These are phyloP conservation scores for Ormyrus pomaceus DNA, from an alignment of 2,888 invertebrate species.

Conservation along the genomic window DNA sequence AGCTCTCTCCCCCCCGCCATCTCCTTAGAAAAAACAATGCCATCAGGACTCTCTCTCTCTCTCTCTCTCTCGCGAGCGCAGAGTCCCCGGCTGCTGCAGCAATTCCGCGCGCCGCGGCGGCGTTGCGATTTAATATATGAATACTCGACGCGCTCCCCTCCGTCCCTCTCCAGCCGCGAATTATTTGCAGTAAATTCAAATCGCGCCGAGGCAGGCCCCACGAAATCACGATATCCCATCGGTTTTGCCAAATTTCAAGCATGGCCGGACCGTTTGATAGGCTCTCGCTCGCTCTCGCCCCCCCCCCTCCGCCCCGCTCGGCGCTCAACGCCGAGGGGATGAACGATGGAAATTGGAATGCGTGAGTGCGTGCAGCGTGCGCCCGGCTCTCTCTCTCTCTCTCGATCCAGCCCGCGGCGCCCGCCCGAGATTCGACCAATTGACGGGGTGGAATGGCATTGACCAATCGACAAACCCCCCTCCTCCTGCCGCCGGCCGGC, in stretches of 20 bases:
- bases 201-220: conserved; percentile 10
- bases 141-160: conserved; percentile 20
- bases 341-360: conserved; percentile 58
- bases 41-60: too few relatives aligned
- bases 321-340: conserved; percentile 56
- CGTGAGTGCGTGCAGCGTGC: conserved; percentile 20
- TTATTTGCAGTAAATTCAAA: conserved; percentile 51
- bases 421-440: conserved; percentile 65
- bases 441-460: conserved; percentile 63
- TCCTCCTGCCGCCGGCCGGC: conserved; percentile 1
- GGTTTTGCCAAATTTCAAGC: conserved; percentile 68
- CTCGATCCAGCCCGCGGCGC: conserved; percentile 53
- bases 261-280: conserved; percentile 69
- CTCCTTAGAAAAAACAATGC: too few relatives aligned
- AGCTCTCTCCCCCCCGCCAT: too few relatives aligned
- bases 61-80: too few relatives aligned
- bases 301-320: background rate
- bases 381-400: conserved; percentile 7
- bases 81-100: too few relatives aligned
- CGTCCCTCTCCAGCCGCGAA: conserved; percentile 16
- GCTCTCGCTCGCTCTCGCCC: conserved; percentile 60
- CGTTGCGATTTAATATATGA: conserved; percentile 41
- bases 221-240: conserved; percentile 63
- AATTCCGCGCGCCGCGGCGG: background rate
- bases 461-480: conserved; percentile 67